These are phyloP conservation scores for Nycticryphes semicollaris DNA, from an alignment of 2,113 vertebrate species.

Conservation along the genomic window DNA sequence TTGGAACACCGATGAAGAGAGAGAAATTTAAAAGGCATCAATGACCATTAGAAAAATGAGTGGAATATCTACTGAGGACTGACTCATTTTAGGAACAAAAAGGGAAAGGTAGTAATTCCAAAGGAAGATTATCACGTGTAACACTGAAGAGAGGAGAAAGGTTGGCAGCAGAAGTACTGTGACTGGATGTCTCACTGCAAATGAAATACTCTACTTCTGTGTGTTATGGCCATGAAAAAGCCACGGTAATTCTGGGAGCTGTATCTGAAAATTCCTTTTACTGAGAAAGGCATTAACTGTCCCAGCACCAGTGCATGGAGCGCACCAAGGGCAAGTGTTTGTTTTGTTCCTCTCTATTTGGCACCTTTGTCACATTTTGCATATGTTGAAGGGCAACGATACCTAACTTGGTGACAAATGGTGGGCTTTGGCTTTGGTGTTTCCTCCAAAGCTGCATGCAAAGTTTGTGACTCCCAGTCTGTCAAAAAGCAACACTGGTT, in stretches of 20 bases:
- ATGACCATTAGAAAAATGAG: not conserved
- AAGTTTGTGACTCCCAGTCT: not conserved
- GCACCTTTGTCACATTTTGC: not conserved
- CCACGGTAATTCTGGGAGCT: not conserved
- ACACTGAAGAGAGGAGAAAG: not conserved
- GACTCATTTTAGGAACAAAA: not conserved
- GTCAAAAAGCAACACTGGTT: not conserved
- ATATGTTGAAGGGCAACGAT: rapidly evolving
- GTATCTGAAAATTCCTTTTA: not conserved
- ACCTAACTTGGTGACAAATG: not conserved
- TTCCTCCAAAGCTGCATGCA: not conserved
- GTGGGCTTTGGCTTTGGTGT: not conserved
- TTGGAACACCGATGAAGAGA: not conserved
- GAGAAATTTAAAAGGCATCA: not conserved
- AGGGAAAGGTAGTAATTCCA: not conserved
- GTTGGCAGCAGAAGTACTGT: not conserved
- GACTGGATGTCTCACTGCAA: not conserved
- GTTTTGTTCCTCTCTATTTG: not conserved
- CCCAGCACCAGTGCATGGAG: not conserved
- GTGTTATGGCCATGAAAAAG: not conserved
- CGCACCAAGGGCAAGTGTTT: not conserved
- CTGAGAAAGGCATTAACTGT: not conserved
- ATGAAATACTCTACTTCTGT: not conserved
- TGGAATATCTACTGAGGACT: not conserved
- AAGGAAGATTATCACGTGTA: not conserved